Evolutionary conservation across 2,888 invertebrate genomes (phyloP).

Genomic region (Andrena bucephala): DNA sequence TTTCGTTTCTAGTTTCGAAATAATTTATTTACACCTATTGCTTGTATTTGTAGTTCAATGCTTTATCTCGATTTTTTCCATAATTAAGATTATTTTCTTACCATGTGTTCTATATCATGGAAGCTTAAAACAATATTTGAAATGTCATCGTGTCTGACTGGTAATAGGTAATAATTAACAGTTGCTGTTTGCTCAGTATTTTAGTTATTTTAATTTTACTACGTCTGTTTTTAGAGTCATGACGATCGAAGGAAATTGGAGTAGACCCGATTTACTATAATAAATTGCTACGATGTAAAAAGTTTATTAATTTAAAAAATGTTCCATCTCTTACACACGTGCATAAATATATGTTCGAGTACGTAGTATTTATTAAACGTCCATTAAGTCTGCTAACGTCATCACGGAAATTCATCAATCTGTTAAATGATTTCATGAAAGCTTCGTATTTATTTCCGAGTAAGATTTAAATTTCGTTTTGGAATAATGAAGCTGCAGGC

Average conservation of each 20-base stretch:
- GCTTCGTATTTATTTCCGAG: too few relatives aligned
- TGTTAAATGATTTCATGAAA: too few relatives aligned
- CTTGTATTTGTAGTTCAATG: background rate
- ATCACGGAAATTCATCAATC: too few relatives aligned
- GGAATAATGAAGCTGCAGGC: too few relatives aligned
- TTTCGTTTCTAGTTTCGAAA: background rate
- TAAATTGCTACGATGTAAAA: background rate
- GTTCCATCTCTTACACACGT: too few relatives aligned
- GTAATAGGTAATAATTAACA: background rate
- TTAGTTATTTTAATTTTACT: background rate
- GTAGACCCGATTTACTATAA: background rate
- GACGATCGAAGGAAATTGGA: background rate
- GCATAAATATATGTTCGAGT: too few relatives aligned
- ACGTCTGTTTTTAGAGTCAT: background rate
- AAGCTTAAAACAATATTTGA: background rate
- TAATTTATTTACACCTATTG: conserved; percentile 2
- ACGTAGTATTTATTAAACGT: too few relatives aligned
- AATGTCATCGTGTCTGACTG: background rate
- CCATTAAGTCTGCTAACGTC: too few relatives aligned
- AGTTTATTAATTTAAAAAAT: too few relatives aligned
- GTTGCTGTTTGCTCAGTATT: background rate
- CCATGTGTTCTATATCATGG: background rate
- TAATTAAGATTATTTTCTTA: background rate
- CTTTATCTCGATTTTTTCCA: background rate
- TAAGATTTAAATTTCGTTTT: too few relatives aligned